phyloP scores from a whole-genome alignment of 2,113 vertebrate species.

The Gopherus evgoodei region DNA sequence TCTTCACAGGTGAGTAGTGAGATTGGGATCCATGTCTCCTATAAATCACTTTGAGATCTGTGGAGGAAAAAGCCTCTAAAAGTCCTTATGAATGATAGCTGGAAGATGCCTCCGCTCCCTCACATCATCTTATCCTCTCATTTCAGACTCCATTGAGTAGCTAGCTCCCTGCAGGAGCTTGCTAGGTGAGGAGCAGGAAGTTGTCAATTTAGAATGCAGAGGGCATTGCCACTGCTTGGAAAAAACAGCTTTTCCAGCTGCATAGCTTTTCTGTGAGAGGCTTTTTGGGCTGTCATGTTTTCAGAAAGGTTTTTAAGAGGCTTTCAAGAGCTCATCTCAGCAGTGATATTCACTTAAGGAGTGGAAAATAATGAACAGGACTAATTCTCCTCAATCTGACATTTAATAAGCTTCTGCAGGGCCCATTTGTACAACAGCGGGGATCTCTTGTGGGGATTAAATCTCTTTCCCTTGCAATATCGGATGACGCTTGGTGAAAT shows the following conservation, averaged over 20 bases:
- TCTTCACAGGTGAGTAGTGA: background rate
- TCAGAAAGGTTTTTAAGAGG: background rate
- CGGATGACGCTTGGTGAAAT: conserved; percentile 35
- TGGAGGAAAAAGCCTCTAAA: background rate
- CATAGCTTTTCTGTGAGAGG: background rate
- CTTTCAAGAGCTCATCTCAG: background rate
- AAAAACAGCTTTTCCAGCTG: background rate
- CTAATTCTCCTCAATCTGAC: conserved; percentile 7
- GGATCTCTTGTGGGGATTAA: conserved; percentile 7
- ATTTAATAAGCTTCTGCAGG: background rate
- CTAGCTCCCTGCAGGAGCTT: background rate
- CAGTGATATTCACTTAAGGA: background rate
- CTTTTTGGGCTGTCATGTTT: background rate
- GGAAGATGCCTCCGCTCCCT: background rate
- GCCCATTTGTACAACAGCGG: background rate
- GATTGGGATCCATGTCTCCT: background rate
- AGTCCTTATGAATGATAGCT: background rate
- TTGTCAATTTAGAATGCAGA: background rate
- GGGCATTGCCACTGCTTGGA: background rate
- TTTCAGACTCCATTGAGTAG: background rate
- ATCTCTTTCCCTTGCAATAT: conserved; percentile 35
- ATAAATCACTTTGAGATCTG: background rate
- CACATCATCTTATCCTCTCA: background rate
- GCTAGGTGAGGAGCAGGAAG: background rate
- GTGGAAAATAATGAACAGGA: background rate